These are phyloP conservation scores for Pipistrellus nathusii DNA, from an alignment of 2,797 vertebrate species.

Conservation along the genomic window DNA sequence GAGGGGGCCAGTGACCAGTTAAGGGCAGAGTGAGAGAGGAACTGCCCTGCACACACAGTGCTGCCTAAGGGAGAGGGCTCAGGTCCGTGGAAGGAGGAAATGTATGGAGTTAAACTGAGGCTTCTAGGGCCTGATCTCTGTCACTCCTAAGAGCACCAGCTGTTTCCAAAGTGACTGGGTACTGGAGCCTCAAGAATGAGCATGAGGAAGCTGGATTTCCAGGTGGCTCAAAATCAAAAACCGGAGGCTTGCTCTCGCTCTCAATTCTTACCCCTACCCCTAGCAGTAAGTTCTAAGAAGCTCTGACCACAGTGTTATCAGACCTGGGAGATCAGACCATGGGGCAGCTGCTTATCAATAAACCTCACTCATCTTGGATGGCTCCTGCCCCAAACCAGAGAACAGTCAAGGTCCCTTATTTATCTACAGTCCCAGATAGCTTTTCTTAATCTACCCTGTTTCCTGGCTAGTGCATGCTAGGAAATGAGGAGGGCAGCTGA, in stretches of 20 bases:
- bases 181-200: neutral
- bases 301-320: neutral
- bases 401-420: neutral
- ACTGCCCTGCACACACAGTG: neutral
- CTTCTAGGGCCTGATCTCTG: neutral
- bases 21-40: neutral
- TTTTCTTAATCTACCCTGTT: neutral
- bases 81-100: neutral
- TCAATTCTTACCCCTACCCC: neutral
- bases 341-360: neutral
- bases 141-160: neutral
- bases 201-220: neutral
- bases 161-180: neutral
- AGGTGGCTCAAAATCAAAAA: neutral
- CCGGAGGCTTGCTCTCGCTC: neutral
- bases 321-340: neutral
- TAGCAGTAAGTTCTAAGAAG: neutral
- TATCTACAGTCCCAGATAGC: neutral
- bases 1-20: neutral
- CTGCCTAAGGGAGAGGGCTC: neutral
- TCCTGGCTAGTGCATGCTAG: neutral
- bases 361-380: neutral
- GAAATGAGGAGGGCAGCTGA: neutral
- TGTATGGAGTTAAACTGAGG: neutral
- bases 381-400: neutral